These are phyloP conservation scores for Bombus confusus DNA, from an alignment of 1,140 invertebrate species.

Conservation along the genomic window DNA sequence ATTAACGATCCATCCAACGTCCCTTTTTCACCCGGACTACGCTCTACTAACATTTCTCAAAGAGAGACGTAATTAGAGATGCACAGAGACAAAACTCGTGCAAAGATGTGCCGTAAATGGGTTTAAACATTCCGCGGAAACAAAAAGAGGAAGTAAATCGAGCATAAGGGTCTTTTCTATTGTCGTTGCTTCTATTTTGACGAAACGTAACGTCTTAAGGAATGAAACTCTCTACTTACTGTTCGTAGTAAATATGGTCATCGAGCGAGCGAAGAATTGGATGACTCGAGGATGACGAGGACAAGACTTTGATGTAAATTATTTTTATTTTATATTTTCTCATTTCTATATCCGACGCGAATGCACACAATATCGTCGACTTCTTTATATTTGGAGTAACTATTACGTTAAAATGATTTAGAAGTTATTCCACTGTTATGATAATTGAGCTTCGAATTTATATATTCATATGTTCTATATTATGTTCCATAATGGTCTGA, in stretches of 20 bases:
- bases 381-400: no score
- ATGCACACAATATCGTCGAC: no score
- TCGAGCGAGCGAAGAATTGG: neutral
- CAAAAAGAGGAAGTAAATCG: neutral
- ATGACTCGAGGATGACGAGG: neutral
- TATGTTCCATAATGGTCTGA: no score
- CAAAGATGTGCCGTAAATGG: neutral
- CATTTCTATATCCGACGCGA: accelerated
- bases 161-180: neutral
- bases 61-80: constrained; percentile 10
- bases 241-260: neutral
- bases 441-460: no score
- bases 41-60: constrained; percentile 14
- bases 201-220: neutral
- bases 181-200: neutral
- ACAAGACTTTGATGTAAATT: no score
- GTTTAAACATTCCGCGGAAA: no score
- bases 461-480: no score
- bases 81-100: neutral
- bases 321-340: no score
- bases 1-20: constrained; percentile 27
- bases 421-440: no score
- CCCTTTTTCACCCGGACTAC: neutral
- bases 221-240: neutral
- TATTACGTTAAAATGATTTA: no score